Evolutionary conservation across 2,797 vertebrate genomes (phyloP).

Genomic region (Crenichthys baileyi): DNA sequence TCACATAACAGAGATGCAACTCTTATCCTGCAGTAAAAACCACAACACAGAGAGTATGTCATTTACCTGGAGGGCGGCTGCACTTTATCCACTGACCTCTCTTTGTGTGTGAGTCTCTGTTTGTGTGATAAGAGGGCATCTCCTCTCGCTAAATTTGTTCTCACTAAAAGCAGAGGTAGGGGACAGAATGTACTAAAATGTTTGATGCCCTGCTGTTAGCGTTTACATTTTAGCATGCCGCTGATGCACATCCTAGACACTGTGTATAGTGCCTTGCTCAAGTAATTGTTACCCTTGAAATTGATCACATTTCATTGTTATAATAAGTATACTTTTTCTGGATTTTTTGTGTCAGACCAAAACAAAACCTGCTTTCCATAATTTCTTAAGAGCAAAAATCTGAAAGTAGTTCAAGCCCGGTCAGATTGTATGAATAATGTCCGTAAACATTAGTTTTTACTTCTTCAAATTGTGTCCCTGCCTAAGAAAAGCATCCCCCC

Average conservation of each 20-base stretch:
- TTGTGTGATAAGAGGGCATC: slow-evolving; percentile 1
- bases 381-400: background rate
- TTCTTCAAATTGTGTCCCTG: too few relatives aligned
- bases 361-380: background rate
- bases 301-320: background rate
- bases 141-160: background rate
- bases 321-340: background rate
- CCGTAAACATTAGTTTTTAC: too few relatives aligned
- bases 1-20: slow-evolving; percentile 29
- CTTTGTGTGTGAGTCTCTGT: slow-evolving; percentile 4
- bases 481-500: too few relatives aligned
- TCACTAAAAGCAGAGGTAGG: background rate
- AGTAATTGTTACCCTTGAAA: background rate
- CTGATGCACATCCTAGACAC: background rate
- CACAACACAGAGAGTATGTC: slow-evolving; percentile 60
- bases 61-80: slow-evolving; percentile 45
- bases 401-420: background rate
- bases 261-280: background rate
- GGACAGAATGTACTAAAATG: slow-evolving; percentile 1
- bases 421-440: too few relatives aligned
- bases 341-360: background rate
- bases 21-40: slow-evolving; percentile 40
- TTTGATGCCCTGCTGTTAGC: background rate
- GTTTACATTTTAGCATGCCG: background rate
- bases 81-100: slow-evolving; percentile 56